These are phyloP conservation scores for Calephelis perditalis DNA, from an alignment of 2,888 invertebrate species.

Conservation along the genomic window DNA sequence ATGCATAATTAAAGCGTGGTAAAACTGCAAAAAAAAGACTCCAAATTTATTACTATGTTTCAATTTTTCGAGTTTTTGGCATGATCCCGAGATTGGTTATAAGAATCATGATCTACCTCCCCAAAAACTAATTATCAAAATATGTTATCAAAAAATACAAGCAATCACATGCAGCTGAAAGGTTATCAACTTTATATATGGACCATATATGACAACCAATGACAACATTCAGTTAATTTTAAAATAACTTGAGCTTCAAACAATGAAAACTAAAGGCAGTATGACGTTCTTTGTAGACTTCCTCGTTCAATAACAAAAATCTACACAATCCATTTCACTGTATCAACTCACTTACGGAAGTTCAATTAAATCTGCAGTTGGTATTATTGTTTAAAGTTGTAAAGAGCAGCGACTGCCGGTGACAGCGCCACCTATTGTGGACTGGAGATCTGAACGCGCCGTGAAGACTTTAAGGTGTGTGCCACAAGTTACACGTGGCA, in stretches of 20 bases:
- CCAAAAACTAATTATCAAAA: too few relatives aligned
- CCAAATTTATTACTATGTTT: too few relatives aligned
- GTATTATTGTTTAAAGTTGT: constrained; percentile 39
- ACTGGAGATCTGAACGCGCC: constrained; percentile 32
- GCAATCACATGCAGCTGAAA: too few relatives aligned
- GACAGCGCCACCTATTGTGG: constrained; percentile 41
- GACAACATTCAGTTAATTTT: constrained; percentile 20
- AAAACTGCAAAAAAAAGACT: too few relatives aligned
- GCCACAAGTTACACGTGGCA: neutral
- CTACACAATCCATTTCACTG: constrained; percentile 23
- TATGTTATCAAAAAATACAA: too few relatives aligned
- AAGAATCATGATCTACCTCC: too few relatives aligned
- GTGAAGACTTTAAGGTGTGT: constrained; percentile 25
- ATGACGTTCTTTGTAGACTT: constrained; percentile 2
- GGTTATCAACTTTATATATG: too few relatives aligned
- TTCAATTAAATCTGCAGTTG: constrained; percentile 37
- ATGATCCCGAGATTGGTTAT: too few relatives aligned
- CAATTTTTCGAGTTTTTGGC: too few relatives aligned
- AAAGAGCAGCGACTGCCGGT: constrained; percentile 35
- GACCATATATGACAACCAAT: too few relatives aligned
- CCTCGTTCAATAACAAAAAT: constrained; percentile 1
- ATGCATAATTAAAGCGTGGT: too few relatives aligned
- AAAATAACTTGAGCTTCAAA: constrained; percentile 19
- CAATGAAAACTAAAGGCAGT: neutral
- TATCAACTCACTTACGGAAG: constrained; percentile 29